Conservation (phyloP, 2,113 vertebrate species). For the Notarius quadriscutis region DNA sequence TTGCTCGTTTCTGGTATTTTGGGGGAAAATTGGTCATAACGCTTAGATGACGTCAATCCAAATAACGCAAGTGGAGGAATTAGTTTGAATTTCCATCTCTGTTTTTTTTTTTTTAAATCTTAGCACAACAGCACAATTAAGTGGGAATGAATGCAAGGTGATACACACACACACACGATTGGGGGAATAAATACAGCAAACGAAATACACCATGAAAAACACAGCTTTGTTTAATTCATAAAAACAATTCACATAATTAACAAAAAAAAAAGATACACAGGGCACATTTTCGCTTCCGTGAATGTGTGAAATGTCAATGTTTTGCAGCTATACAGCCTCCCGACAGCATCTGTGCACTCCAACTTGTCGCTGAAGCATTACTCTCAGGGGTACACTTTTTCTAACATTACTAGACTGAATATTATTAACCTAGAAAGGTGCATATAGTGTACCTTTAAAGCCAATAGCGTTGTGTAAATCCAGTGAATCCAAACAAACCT, state of each 20-base stretch:
- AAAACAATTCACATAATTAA: slow-evolving; percentile 42
- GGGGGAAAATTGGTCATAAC: background rate
- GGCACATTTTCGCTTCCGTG: slow-evolving; percentile 36
- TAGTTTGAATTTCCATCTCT: background rate
- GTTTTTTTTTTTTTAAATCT: background rate
- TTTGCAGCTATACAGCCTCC: background rate
- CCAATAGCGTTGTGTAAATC: no score
- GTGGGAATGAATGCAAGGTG: slow-evolving; percentile 24
- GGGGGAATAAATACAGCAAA: slow-evolving; percentile 33
- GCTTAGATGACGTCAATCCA: background rate
- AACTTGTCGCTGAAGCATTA: background rate
- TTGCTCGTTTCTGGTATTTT: background rate
- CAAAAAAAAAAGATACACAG: background rate
- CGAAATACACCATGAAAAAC: slow-evolving; percentile 40
- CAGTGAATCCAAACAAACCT: background rate
- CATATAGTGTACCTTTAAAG: background rate
- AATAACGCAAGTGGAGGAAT: background rate
- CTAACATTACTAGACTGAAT: background rate
- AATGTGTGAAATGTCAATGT: slow-evolving; percentile 44
- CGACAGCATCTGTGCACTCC: background rate
- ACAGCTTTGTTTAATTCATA: slow-evolving; percentile 47
- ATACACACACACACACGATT: background rate
- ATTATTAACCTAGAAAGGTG: background rate
- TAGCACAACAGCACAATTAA: background rate
- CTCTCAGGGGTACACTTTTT: background rate